These are phyloP conservation scores for Hipposideros armiger DNA, from an alignment of 2,113 vertebrate species.

Conservation along the genomic window DNA sequence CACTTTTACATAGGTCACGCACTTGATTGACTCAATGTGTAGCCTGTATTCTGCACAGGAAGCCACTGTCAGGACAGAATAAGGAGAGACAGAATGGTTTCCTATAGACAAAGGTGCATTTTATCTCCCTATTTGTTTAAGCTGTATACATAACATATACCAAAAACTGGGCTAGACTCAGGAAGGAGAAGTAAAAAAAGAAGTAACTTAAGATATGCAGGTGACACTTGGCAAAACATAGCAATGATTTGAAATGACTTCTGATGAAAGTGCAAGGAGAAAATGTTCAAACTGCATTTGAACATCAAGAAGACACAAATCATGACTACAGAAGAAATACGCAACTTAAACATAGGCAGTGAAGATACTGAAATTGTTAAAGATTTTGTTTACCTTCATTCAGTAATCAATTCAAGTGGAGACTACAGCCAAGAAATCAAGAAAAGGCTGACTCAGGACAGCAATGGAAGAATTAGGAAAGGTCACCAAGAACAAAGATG, in stretches of 20 bases:
- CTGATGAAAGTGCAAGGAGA: neutral
- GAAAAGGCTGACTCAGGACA: neutral
- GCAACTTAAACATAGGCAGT: neutral
- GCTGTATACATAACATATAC: neutral
- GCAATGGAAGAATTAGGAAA: neutral
- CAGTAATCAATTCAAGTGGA: neutral
- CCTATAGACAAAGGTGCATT: neutral
- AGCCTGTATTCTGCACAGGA: neutral
- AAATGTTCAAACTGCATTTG: neutral
- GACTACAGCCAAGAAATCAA: neutral
- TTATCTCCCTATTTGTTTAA: neutral
- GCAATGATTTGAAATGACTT: neutral
- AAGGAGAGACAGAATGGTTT: neutral
- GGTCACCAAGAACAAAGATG: neutral
- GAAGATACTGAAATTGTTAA: neutral
- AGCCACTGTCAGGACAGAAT: neutral
- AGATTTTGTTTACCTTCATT: neutral
- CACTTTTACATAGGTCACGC: neutral
- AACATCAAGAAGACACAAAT: neutral
- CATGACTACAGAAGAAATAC: neutral
- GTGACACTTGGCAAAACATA: neutral
- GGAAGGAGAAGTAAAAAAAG: neutral
- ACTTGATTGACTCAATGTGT: neutral
- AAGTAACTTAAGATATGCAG: neutral
- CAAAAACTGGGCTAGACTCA: neutral